A percentile compares a stretch with the other conserved stretches of the same genome.
Conservation (phyloP, 1,140 invertebrate species). For the Drosophila varians region DNA sequence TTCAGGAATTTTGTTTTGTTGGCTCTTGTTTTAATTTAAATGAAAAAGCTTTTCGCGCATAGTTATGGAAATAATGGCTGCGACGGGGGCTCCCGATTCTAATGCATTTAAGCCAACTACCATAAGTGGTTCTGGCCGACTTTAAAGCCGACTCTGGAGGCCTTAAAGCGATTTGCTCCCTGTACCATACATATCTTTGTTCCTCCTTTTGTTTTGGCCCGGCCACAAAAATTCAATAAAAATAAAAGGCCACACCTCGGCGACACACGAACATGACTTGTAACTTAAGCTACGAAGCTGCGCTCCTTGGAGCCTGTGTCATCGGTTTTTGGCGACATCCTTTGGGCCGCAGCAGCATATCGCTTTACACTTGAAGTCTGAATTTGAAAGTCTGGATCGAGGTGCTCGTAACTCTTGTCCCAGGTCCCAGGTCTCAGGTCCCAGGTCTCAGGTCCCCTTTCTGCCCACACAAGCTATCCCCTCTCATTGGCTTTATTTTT, state of each 20-base stretch:
- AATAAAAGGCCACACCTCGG: slow-evolving; percentile 34
- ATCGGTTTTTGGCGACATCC: slow-evolving; percentile 58
- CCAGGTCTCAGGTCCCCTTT: slow-evolving; percentile 3
- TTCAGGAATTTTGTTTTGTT: slow-evolving; percentile 32
- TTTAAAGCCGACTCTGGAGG: background rate
- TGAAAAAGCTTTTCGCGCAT: slow-evolving; percentile 80
- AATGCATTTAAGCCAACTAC: slow-evolving; percentile 46
- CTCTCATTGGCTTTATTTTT: slow-evolving; percentile 44
- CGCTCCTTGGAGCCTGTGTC: slow-evolving; percentile 36
- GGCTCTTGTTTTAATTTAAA: slow-evolving; percentile 66
- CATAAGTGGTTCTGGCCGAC: slow-evolving; percentile 33
- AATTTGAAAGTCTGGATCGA: slow-evolving; percentile 77
- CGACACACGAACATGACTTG: slow-evolving; percentile 66
- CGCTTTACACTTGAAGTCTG: slow-evolving; percentile 80
- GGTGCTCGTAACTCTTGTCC: slow-evolving; percentile 72
- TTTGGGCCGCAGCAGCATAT: slow-evolving; percentile 55
- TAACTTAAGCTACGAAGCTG: slow-evolving; percentile 70
- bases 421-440: slow-evolving; percentile 1
- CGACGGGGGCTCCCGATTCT: slow-evolving; percentile 19
- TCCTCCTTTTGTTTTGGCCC: background rate
- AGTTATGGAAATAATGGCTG: slow-evolving; percentile 76
- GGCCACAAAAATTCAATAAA: slow-evolving; percentile 28
- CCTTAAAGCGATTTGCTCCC: slow-evolving; percentile 33
- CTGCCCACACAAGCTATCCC: slow-evolving; percentile 28
- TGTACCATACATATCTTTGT: no score